A percentile compares a stretch with the other conserved stretches of the same genome.
These are phyloP conservation scores for Coregonus clupeaformis DNA, from an alignment of 2,113 vertebrate species.

Conservation along the genomic window DNA sequence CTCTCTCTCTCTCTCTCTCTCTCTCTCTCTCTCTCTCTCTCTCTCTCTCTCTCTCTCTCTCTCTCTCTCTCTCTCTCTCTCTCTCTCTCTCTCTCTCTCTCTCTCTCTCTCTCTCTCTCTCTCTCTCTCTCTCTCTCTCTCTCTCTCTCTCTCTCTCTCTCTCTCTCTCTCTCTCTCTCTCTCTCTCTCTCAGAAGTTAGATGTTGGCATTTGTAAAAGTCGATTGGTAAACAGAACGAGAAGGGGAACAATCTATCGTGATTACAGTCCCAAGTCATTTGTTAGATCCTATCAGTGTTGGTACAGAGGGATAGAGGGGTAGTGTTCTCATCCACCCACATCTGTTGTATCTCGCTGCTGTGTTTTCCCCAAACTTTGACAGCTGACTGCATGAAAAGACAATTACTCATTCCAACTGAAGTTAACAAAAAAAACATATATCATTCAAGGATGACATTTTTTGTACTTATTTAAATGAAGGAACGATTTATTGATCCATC, in stretches of 20 bases:
- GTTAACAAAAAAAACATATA: too few species aligned
- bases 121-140: too few species aligned
- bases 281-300: not conserved
- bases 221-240: too few species aligned
- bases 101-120: too few species aligned
- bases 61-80: too few species aligned
- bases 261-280: constrained; percentile 27
- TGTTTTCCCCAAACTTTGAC: not conserved
- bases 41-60: too few species aligned
- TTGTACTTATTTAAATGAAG: constrained; percentile 33
- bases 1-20: constrained; percentile 2
- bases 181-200: constrained; percentile 4
- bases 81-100: too few species aligned
- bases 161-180: constrained; percentile 2
- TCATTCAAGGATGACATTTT: too few species aligned
- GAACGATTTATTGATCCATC: constrained; percentile 37
- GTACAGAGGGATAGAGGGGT: too few species aligned
- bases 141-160: too few species aligned
- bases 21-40: too few species aligned
- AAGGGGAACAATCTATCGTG: too few species aligned
- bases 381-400: not conserved
- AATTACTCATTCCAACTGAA: not conserved
- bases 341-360: not conserved
- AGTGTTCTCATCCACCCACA: not conserved
- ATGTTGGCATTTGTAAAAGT: constrained; percentile 30